phyloP scores from a whole-genome alignment of 2,888 invertebrate species.

The Chloromyia formosa region DNA sequence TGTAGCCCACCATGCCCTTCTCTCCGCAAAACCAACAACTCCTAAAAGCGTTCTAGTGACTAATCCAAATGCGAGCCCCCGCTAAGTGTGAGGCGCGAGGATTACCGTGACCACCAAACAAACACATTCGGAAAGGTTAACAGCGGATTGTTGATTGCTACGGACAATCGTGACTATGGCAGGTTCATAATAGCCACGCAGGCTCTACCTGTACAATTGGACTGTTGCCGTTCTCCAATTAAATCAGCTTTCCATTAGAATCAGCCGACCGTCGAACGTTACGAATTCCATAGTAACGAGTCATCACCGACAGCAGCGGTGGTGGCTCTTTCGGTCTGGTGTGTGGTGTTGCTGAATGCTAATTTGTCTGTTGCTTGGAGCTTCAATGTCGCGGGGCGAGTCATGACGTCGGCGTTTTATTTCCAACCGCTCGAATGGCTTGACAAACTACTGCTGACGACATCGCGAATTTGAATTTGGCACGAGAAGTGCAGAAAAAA shows the following conservation, averaged over 20 bases:
- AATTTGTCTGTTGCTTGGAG: not conserved
- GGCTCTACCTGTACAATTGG: not conserved
- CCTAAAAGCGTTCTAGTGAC: not conserved
- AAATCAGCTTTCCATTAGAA: constrained; percentile 38
- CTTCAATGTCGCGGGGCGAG: not conserved
- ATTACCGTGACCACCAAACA: not conserved
- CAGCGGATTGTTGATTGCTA: not conserved
- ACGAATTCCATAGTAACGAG: constrained; percentile 34
- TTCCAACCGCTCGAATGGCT: not conserved
- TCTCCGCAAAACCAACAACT: no score
- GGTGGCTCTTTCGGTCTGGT: not conserved
- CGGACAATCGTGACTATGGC: not conserved
- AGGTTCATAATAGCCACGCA: constrained; percentile 1
- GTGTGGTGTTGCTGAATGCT: not conserved
- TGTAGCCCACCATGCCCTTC: no score
- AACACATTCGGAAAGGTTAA: constrained; percentile 17
- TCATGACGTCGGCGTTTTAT: not conserved
- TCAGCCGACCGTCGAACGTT: constrained; percentile 31
- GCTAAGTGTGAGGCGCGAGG: no score
- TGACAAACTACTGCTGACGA: constrained; percentile 26
- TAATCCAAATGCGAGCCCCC: not conserved
- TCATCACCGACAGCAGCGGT: constrained; percentile 4
- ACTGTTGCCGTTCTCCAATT: not conserved
- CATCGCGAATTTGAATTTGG: constrained; percentile 10
- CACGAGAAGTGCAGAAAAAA: not conserved